These are phyloP conservation scores for Malacoraja senta DNA, from an alignment of 2,797 vertebrate genomes.

Conservation along the genomic window DNA sequence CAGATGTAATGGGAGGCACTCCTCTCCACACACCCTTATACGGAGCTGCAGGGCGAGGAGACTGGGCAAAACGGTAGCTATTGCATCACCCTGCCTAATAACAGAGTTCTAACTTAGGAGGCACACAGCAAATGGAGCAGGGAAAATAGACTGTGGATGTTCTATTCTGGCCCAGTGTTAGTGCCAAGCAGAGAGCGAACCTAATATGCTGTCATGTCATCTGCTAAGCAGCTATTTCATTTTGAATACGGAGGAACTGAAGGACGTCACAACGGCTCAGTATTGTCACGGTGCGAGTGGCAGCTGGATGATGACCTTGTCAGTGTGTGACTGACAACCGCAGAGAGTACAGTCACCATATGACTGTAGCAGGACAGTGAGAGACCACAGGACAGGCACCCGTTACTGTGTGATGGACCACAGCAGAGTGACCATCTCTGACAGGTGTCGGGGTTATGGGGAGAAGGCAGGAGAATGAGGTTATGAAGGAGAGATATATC, in stretches of 20 bases:
- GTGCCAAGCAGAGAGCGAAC: constrained; percentile 53
- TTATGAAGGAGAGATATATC: no score
- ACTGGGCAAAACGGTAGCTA: constrained; percentile 53
- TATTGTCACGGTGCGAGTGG: not conserved
- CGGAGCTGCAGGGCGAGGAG: constrained; percentile 43
- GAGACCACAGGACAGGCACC: not conserved
- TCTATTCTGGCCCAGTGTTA: constrained; percentile 64
- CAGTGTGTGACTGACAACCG: not conserved
- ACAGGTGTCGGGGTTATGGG: no score
- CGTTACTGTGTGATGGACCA: not conserved
- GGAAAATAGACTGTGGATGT: constrained; percentile 53
- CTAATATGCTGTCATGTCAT: constrained; percentile 63
- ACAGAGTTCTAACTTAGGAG: constrained; percentile 61
- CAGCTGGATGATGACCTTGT: no score
- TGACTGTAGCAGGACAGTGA: not conserved
- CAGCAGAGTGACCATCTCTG: not conserved
- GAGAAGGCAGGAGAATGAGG: no score
- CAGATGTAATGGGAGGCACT: constrained; percentile 30
- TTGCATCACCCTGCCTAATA: constrained; percentile 51
- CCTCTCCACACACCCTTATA: constrained; percentile 49
- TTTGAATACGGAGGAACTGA: not conserved
- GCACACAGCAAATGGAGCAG: constrained; percentile 64
- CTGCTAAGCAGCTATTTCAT: constrained; percentile 53
- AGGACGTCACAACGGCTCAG: not conserved
- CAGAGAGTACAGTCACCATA: not conserved